These are phyloP conservation scores for Istiophorus platypterus DNA, from an alignment of 2,113 vertebrate genomes.

Conservation along the genomic window DNA sequence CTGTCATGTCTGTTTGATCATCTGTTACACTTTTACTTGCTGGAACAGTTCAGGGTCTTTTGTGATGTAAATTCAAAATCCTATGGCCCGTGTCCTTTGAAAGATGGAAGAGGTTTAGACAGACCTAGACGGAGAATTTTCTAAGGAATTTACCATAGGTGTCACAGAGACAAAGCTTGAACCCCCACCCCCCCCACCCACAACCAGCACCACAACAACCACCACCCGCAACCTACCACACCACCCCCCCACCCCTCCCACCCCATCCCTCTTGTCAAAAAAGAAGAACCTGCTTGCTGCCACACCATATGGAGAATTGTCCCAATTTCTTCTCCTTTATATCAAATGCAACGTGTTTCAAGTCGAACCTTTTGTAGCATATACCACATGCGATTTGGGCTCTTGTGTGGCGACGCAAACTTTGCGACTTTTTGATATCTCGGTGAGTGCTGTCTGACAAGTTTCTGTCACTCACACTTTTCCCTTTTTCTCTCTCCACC, in stretches of 20 bases:
- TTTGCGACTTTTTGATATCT: constrained; percentile 79
- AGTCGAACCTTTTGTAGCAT: constrained; percentile 71
- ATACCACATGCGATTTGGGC: constrained; percentile 78
- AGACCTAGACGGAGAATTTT: constrained; percentile 67
- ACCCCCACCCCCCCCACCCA: too few species aligned
- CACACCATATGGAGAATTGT: constrained; percentile 73
- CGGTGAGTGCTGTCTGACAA: constrained; percentile 76
- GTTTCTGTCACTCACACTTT: constrained; percentile 76
- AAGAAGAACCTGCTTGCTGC: constrained; percentile 48
- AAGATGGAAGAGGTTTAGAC: constrained; percentile 59
- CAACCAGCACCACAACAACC: too few species aligned
- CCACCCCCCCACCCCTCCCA: too few species aligned
- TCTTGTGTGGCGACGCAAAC: constrained; percentile 76
- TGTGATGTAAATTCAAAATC: constrained; percentile 71
- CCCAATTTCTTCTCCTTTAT: constrained; percentile 77
- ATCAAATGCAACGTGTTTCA: constrained; percentile 68
- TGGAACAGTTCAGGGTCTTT: constrained; percentile 58
- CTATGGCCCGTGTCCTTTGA: constrained; percentile 70
- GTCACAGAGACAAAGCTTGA: constrained; percentile 63
- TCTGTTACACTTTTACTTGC: constrained; percentile 43
- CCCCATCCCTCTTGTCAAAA: too few species aligned
- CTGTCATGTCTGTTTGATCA: constrained; percentile 53
- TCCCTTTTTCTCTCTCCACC: constrained; percentile 42
- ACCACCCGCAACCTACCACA: too few species aligned
- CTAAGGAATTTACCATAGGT: constrained; percentile 70